Conservation (phyloP, 1,140 invertebrate species). For the Notospermus geniculatus region DNA sequence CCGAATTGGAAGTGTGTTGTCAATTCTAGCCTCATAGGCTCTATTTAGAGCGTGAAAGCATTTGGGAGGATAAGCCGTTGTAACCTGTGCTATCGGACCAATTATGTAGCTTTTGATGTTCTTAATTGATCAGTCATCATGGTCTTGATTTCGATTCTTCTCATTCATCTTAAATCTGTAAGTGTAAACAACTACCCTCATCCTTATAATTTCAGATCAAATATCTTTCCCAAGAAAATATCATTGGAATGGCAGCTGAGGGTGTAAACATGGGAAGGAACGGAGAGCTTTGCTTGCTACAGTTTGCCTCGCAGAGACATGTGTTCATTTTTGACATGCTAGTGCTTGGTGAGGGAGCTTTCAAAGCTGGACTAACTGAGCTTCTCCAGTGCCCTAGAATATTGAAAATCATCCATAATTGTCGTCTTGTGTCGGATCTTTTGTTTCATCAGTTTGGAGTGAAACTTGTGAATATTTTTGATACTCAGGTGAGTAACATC, state of each 20-base stretch:
- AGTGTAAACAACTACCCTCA: not conserved
- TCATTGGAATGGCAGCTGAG: slow-evolving; percentile 31
- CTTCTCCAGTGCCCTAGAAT: not conserved
- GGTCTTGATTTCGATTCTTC: not conserved
- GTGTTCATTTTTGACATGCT: slow-evolving; percentile 38
- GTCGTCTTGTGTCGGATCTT: slow-evolving; percentile 34
- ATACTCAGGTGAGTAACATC: slow-evolving; percentile 32
- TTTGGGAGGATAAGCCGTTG: too few relatives aligned
- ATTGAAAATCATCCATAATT: slow-evolving; percentile 39
- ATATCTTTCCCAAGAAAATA: slow-evolving; percentile 18
- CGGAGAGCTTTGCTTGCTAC: slow-evolving; percentile 33
- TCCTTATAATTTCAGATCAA: slow-evolving; percentile 20
- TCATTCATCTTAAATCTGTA: not conserved
- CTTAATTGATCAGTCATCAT: too few relatives aligned
- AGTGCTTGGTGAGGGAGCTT: slow-evolving; percentile 26
- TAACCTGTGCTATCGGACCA: too few relatives aligned
- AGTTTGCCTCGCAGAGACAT: slow-evolving; percentile 27
- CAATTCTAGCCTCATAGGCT: too few relatives aligned
- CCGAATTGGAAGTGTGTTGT: too few relatives aligned
- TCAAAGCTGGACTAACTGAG: slow-evolving; percentile 29
- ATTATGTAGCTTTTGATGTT: too few relatives aligned
- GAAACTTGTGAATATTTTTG: slow-evolving; percentile 39
- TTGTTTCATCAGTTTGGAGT: slow-evolving; percentile 33
- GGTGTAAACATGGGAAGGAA: slow-evolving; percentile 31
- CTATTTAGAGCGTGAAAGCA: too few relatives aligned